Conservation (phyloP, 1,140 invertebrate genomes). For the Macrobrachium nipponense region DNA sequence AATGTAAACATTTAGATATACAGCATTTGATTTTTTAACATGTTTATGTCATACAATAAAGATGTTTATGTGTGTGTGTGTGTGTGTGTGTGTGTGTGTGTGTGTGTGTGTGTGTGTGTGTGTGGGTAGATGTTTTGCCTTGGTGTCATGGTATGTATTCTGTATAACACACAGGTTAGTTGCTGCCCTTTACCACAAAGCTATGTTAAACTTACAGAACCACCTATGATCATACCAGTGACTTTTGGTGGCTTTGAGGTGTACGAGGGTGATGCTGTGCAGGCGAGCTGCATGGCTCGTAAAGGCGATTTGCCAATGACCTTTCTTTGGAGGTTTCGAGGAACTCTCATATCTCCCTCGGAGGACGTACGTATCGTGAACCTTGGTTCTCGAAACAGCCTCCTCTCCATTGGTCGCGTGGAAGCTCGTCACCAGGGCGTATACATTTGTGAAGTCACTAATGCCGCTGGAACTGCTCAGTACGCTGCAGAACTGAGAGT, state of each 20-base stretch:
- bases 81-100: neutral
- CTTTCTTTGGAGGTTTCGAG: slow-evolving; percentile 60
- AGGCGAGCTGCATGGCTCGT: slow-evolving; percentile 66
- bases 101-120: neutral
- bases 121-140: neutral
- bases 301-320: slow-evolving; percentile 68
- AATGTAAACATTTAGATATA: too few relatives aligned
- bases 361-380: slow-evolving; percentile 48
- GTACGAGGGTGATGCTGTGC: slow-evolving; percentile 65
- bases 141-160: neutral
- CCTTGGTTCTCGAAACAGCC: slow-evolving; percentile 67
- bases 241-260: slow-evolving; percentile 55
- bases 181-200: too few relatives aligned
- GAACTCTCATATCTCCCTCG: slow-evolving; percentile 42
- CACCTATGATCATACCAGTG: slow-evolving; percentile 51
- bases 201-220: slow-evolving; percentile 40
- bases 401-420: slow-evolving; percentile 69
- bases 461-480: slow-evolving; percentile 75
- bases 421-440: slow-evolving; percentile 76
- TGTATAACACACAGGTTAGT: too few relatives aligned
- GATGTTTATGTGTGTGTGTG: neutral
- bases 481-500: slow-evolving; percentile 72
- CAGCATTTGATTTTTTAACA: too few relatives aligned
- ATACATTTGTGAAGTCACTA: slow-evolving; percentile 80
- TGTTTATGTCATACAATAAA: too few relatives aligned